A percentile compares a stretch with the other conserved stretches of the same genome.
These are phyloP conservation scores for Prochilodus magdalenae DNA, from an alignment of 2,113 vertebrate species.

Conservation along the genomic window DNA sequence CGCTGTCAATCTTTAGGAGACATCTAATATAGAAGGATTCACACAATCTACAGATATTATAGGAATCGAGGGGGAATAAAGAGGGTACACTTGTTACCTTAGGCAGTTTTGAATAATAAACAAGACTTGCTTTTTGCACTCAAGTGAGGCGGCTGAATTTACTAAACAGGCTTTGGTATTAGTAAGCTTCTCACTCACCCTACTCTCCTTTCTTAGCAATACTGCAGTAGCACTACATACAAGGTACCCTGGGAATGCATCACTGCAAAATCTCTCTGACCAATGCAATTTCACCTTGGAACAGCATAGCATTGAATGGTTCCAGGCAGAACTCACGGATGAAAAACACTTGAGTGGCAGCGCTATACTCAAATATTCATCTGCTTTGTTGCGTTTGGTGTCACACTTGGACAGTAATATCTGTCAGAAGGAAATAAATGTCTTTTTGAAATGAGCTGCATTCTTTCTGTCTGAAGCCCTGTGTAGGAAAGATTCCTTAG, in stretches of 20 bases:
- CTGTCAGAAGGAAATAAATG: not conserved
- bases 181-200: constrained; percentile 34
- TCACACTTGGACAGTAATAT: not conserved
- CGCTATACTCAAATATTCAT: not conserved
- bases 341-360: constrained; percentile 3
- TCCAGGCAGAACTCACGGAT: not conserved
- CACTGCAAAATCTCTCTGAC: not conserved
- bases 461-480: not conserved
- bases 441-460: not conserved
- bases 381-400: not conserved
- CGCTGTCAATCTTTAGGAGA: no score
- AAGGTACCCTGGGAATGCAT: constrained; percentile 11
- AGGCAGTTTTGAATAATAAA: constrained; percentile 43
- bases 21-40: not conserved
- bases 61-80: constrained; percentile 35
- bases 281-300: constrained; percentile 9
- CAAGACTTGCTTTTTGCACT: constrained; percentile 17
- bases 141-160: constrained; percentile 42
- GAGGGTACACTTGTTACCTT: constrained; percentile 46
- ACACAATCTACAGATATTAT: constrained; percentile 18
- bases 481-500: not conserved
- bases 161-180: constrained; percentile 34
- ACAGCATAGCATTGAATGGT: not conserved
- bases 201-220: constrained; percentile 14
- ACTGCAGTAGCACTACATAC: not conserved